Conservation (phyloP, 2,888 invertebrate species). For the Proisotoma minuta region DNA sequence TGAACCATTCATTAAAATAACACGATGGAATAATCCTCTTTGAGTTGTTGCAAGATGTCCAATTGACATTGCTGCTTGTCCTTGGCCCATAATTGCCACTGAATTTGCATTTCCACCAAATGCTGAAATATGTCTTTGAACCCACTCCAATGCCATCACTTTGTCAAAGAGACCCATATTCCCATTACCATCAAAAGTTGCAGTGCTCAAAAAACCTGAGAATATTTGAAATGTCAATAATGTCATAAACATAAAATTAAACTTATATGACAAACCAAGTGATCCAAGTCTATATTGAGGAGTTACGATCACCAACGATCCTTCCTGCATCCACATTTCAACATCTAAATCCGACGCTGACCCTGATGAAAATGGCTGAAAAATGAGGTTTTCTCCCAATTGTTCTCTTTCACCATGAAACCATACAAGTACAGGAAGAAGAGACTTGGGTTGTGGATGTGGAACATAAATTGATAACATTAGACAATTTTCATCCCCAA, state of each 20-base stretch:
- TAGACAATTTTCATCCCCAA: conserved; percentile 39
- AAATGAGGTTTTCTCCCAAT: conserved; percentile 5
- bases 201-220: conserved; percentile 33
- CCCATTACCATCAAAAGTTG: conserved; percentile 38
- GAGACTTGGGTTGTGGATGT: neutral
- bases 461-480: conserved; percentile 31
- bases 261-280: too few species aligned
- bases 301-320: conserved; percentile 35
- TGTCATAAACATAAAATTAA: too few species aligned
- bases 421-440: conserved; percentile 41
- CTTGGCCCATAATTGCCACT: conserved; percentile 42
- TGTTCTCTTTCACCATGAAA: conserved; percentile 43
- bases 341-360: conserved; percentile 33
- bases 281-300: conserved; percentile 44
- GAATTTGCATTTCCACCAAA: conserved; percentile 40
- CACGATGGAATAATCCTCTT: conserved; percentile 37
- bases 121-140: conserved; percentile 28
- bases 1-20: conserved; percentile 41
- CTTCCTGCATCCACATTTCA: conserved; percentile 33
- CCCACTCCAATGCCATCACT: conserved; percentile 39
- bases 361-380: conserved; percentile 28
- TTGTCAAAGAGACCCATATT: conserved; percentile 40
- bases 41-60: conserved; percentile 41
- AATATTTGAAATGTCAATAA: neutral
- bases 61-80: conserved; percentile 36